A percentile compares a stretch with the other conserved stretches of the same genome.
Evolutionary conservation across 2,113 vertebrate species (phyloP).

Genomic region (Muscicapa adusta): DNA sequence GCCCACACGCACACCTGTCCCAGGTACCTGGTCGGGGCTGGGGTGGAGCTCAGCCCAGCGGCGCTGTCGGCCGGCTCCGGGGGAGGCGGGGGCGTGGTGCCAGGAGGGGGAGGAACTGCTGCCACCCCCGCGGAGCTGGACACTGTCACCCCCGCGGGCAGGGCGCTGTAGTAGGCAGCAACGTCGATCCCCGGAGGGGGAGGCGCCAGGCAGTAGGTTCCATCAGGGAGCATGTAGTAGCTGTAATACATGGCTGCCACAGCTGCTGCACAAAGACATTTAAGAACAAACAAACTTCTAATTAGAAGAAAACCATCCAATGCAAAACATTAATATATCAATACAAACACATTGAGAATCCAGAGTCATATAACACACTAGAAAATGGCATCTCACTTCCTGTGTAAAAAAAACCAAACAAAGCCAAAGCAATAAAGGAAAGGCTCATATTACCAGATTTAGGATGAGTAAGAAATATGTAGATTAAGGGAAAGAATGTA

Average conservation of each 20-base stretch:
- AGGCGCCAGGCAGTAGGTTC: slow-evolving; percentile 90
- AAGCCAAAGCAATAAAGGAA: neutral
- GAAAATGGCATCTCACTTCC: neutral
- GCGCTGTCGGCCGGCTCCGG: slow-evolving; percentile 53
- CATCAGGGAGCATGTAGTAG: slow-evolving; percentile 96
- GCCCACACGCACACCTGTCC: no score
- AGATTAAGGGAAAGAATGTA: neutral
- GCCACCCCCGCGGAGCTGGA: slow-evolving; percentile 66
- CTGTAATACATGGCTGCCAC: slow-evolving; percentile 90
- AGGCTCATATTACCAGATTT: neutral
- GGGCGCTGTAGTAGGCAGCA: slow-evolving; percentile 79
- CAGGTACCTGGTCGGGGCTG: slow-evolving; percentile 67
- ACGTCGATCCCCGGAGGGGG: slow-evolving; percentile 90
- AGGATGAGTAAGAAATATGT: neutral
- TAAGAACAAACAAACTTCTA: neutral
- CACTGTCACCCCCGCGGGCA: slow-evolving; percentile 76
- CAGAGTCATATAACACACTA: neutral
- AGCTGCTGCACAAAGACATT: slow-evolving; percentile 64
- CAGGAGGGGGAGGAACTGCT: slow-evolving; percentile 72
- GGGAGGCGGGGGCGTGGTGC: slow-evolving; percentile 74
- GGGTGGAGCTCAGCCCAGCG: slow-evolving; percentile 10
- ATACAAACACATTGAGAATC: neutral
- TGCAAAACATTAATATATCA: neutral
- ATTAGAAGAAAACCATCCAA: neutral
- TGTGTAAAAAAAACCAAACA: neutral